A percentile compares a stretch with the other conserved stretches of the same genome.
Evolutionary conservation across 2,888 invertebrate species (phyloP).

Genomic region (Acrobasis suavella): DNA sequence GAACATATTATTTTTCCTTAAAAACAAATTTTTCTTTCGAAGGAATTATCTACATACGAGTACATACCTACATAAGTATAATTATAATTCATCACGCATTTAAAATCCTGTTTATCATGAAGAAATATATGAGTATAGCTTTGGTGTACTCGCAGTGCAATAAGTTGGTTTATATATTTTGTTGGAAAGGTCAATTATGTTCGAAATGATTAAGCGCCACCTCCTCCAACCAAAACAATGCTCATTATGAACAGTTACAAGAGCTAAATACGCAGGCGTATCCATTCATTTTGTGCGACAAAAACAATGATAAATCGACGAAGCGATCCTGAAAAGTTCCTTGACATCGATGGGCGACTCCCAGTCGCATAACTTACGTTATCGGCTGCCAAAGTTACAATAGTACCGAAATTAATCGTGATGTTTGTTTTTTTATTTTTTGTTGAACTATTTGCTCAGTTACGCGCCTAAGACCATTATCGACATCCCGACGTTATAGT

Average conservation of each 20-base stretch:
- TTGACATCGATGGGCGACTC: slow-evolving; percentile 56
- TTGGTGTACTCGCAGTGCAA: not conserved
- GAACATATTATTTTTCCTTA: too few relatives aligned
- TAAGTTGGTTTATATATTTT: slow-evolving; percentile 8
- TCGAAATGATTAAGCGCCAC: slow-evolving; percentile 29
- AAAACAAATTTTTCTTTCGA: too few relatives aligned
- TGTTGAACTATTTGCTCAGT: not conserved
- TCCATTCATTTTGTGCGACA: slow-evolving; percentile 55
- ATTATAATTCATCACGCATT: not conserved
- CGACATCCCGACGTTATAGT: not conserved
- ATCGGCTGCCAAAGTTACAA: slow-evolving; percentile 49
- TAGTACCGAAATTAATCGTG: slow-evolving; percentile 40
- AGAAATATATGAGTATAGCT: not conserved
- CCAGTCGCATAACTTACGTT: slow-evolving; percentile 43
- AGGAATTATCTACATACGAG: too few relatives aligned
- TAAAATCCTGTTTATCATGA: not conserved
- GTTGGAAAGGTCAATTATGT: slow-evolving; percentile 32
- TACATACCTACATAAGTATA: too few relatives aligned
- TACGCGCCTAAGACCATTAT: slow-evolving; percentile 3
- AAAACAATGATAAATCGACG: slow-evolving; percentile 72
- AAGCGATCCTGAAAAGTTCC: slow-evolving; percentile 56
- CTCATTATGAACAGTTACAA: slow-evolving; percentile 61
- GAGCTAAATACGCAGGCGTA: slow-evolving; percentile 48
- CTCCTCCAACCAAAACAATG: slow-evolving; percentile 37
- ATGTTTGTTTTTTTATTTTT: slow-evolving; percentile 33